Evolutionary conservation across 2,797 vertebrate genomes (phyloP).

Genomic region (Sphenopsis melanotis): DNA sequence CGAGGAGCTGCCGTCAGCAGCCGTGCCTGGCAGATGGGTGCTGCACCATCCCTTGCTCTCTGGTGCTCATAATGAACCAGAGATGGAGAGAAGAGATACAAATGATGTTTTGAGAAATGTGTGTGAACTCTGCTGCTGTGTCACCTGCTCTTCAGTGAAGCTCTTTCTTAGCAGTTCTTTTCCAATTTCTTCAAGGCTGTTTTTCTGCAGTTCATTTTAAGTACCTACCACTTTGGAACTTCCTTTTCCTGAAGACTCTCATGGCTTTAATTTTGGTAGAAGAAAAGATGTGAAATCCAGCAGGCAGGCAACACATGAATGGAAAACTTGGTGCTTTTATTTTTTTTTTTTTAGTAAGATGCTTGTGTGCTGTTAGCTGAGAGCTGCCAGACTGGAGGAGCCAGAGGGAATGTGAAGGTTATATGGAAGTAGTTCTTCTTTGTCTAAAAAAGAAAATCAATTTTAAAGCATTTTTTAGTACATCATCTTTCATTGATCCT

Average conservation of each 20-base stretch:
- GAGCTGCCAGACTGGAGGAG: not conserved
- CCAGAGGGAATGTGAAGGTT: not conserved
- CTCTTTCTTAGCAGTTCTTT: not conserved
- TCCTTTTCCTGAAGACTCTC: not conserved
- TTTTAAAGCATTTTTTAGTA: not conserved
- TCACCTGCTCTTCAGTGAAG: not conserved
- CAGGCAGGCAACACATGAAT: not conserved
- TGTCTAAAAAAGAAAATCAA: not conserved
- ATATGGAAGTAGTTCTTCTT: not conserved
- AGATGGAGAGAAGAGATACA: not conserved
- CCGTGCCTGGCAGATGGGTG: not conserved
- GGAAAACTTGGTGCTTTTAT: not conserved
- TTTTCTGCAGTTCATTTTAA: not conserved
- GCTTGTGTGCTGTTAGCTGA: not conserved
- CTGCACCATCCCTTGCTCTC: not conserved
- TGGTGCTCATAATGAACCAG: not conserved
- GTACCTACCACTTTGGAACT: not conserved
- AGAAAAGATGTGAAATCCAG: not conserved
- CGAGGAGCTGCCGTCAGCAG: accelerated
- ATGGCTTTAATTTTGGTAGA: not conserved
- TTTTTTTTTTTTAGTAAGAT: not conserved
- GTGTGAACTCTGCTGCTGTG: not conserved
- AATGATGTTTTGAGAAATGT: not conserved
- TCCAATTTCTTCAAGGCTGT: not conserved
- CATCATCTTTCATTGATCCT: not conserved